Evolutionary conservation across 1,140 invertebrate genomes (phyloP).

Genomic region (Magallana gigas): DNA sequence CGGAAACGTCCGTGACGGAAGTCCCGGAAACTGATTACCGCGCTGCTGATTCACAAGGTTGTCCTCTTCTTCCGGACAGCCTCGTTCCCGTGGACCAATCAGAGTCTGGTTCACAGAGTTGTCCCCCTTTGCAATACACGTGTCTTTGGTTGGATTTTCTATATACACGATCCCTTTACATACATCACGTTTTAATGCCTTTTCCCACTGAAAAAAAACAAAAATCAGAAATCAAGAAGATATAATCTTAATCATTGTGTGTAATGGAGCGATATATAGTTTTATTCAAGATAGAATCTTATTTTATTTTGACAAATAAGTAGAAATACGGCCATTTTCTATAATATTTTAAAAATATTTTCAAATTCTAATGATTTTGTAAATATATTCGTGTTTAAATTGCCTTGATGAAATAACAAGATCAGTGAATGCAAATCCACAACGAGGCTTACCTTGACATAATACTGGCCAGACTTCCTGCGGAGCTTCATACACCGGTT

Average conservation of each 20-base stretch:
- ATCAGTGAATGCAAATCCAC: too few species aligned
- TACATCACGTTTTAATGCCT: not conserved
- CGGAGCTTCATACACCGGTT: slow-evolving; percentile 22
- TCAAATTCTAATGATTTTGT: too few species aligned
- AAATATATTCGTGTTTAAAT: too few species aligned
- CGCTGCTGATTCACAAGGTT: not conserved
- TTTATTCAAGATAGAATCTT: too few species aligned
- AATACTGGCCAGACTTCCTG: slow-evolving; percentile 2
- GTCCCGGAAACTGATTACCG: not conserved
- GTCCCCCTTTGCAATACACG: not conserved
- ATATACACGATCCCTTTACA: slow-evolving; percentile 4
- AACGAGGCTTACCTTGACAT: not conserved
- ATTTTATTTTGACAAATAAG: too few species aligned
- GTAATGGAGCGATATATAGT: too few species aligned
- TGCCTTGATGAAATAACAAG: too few species aligned
- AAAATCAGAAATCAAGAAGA: too few species aligned
- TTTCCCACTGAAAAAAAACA: not conserved
- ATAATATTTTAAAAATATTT: too few species aligned
- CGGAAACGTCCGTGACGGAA: not conserved
- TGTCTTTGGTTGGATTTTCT: slow-evolving; percentile 4
- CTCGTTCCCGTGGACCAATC: not conserved
- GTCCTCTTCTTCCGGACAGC: not conserved
- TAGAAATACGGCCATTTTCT: too few species aligned
- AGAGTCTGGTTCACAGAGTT: not conserved
- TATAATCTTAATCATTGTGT: too few species aligned